Evolutionary conservation across 2,113 vertebrate species (phyloP).

Genomic region (Onychostruthus taczanowskii): DNA sequence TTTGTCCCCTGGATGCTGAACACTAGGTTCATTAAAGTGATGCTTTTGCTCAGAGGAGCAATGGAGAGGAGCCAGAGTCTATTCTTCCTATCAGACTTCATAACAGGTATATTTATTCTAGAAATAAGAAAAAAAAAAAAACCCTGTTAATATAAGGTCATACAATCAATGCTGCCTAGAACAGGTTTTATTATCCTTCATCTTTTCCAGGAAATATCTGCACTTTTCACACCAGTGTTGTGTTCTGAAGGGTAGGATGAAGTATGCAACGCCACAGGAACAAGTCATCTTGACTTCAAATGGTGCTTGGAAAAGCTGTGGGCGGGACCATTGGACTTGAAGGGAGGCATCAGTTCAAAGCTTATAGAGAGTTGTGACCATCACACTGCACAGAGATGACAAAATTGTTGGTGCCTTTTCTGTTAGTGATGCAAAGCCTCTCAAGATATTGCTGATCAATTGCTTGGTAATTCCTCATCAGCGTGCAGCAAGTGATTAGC

Average conservation of each 20-base stretch:
- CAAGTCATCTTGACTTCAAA: not conserved
- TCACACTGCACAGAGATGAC: accelerated
- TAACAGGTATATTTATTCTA: not conserved
- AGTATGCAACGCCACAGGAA: not conserved
- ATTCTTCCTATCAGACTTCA: not conserved
- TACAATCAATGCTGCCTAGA: not conserved
- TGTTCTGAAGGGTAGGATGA: not conserved
- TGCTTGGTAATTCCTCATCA: not conserved
- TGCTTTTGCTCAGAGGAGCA: not conserved
- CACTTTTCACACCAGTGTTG: not conserved
- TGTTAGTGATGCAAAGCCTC: not conserved
- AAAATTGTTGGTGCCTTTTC: not conserved
- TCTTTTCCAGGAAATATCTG: not conserved
- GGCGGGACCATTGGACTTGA: not conserved
- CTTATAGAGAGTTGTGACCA: not conserved
- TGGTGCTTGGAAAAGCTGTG: not conserved
- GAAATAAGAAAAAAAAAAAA: not conserved
- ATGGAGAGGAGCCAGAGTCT: not conserved
- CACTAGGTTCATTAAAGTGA: not conserved
- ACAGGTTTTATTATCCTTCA: not conserved
- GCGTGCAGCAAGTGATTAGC: not conserved
- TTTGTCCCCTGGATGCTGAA: not conserved
- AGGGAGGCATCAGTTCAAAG: not conserved
- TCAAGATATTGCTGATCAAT: not conserved
- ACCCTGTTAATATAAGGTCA: not conserved